phyloP scores from a whole-genome alignment of 2,797 vertebrate genomes.

The Tragelaphus oryx region DNA sequence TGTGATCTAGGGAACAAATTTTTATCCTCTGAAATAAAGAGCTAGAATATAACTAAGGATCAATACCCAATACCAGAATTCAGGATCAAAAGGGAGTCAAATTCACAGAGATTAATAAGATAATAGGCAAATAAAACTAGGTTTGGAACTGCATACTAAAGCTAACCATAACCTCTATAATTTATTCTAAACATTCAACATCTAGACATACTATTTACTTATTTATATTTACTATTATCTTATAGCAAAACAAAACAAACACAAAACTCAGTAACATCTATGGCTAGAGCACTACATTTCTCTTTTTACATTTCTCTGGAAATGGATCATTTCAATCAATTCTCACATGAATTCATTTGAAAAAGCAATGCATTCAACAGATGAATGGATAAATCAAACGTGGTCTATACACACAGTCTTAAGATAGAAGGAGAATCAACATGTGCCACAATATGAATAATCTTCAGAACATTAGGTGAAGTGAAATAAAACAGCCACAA shows the following conservation, averaged over 20 bases:
- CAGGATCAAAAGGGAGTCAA: neutral
- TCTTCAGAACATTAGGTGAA: neutral
- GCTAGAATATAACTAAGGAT: neutral
- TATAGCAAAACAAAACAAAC: neutral
- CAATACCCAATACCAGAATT: neutral
- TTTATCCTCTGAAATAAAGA: neutral
- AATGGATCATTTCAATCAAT: neutral
- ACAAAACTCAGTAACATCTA: neutral
- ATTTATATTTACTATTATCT: neutral
- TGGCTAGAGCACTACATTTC: neutral
- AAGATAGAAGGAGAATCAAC: neutral
- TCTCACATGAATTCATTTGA: neutral
- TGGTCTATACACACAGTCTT: neutral
- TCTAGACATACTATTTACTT: neutral
- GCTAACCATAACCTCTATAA: neutral
- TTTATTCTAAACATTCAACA: neutral
- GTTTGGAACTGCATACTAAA: neutral
- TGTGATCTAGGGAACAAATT: neutral
- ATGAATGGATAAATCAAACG: neutral
- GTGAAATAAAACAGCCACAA: neutral
- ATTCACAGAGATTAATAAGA: neutral
- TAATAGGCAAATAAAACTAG: slow-evolving; percentile 16
- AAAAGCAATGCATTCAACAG: neutral
- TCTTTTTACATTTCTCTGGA: neutral
- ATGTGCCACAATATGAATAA: neutral